Evolutionary conservation across 2,113 vertebrate genomes (phyloP), one percentile per base, ranked within the genome.

Genomic region (Puffinus mauretanicus): DNA sequence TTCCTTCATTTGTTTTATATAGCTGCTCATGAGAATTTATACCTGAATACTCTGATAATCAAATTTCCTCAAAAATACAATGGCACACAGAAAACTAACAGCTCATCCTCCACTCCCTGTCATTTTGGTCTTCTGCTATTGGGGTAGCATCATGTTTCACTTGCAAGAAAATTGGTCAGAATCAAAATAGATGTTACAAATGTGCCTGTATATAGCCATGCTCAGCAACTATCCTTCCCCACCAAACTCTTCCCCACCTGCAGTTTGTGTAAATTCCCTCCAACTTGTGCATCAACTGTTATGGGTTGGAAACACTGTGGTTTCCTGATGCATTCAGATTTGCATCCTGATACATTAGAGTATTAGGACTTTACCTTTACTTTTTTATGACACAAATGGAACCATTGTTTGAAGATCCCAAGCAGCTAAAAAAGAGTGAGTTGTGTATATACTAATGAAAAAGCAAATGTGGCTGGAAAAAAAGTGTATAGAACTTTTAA

Each of bases 151-250:
- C 19, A 40, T 34, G 3, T 61, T 81, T 86, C 34, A 32, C 11
- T 77, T 73, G 21, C 16, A 69, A 40, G 8, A 66, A 83, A 25
- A 54, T 44, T 65, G 7, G 6, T 88, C 27, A 71, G 51, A 62
- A 58, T 25, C 3, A 36, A 36, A 75, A 66, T 7, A 9, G 6
- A 6, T 62, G 3, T 6, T 62, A 29, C 13, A 30, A 13, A 79
- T 38, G 3, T 1, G 5, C 7, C 8, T 62, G 2, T 21, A 21
- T 12, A 8, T 30, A 66, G 8, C 11, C 10, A 29, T 38, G 9
- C 16, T 47, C 19, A 57, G 13, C 9, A 76, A 4, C 7, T 22
- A 15, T 44, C 16, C 5, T 54, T 54, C 6, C 7, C 7, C 20
- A 27, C 3, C 6, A 60, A 66, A 32, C 2, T 36, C 29, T 36